Evolutionary conservation across 2,113 vertebrate genomes (phyloP), one percentile per base, ranked within the genome.

Genomic region (Pseudois nayaur): DNA sequence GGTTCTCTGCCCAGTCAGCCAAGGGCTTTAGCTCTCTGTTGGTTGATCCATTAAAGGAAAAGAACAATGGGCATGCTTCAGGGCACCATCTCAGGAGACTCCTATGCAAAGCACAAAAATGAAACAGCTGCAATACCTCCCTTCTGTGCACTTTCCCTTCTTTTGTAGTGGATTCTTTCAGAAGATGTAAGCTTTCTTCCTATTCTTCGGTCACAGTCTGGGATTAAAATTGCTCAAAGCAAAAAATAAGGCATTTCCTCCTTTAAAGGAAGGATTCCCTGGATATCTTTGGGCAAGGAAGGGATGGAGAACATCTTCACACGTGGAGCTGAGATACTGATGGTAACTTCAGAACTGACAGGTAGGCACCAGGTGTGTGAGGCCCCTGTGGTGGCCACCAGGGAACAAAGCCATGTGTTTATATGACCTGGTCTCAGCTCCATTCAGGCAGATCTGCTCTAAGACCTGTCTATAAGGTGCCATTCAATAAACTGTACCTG

Each of bases 131-230:
- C 19, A 16, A 14, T 17, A 40, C 57, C 55, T 67, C 82, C 93
- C 60, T 88, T 82, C 86, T 15, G 13, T 21, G 21, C 78, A 60
- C 67, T 54, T 89, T 43, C 25, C 25, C 31, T 40, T 27, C 54
- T 50, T 62, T 52, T 79, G 17, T n/a, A 64, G 17, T n/a, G 29
- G 27, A 50, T 83, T 89, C 89, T 78, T 78, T 78, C 59, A 78
- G 60, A 97, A 92, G 50, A 62, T 40, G 13, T 14, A 52, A 55
- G 23, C 36, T 79, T 97, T 85, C 81, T 96, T 91, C 52, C 96
- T 84, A 33, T 60, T 83, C 87, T 95, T 96, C 62, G 78, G 74
- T 87, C 84, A 94, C 23, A 92, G 48, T 87, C 59, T 62, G 60
- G 52, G 59, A 78, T 92, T 79, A 94, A 89, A 95, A 74, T 33